phyloP scores from a whole-genome alignment of 1,140 invertebrate genomes.

The Octopus bimaculoides region DNA sequence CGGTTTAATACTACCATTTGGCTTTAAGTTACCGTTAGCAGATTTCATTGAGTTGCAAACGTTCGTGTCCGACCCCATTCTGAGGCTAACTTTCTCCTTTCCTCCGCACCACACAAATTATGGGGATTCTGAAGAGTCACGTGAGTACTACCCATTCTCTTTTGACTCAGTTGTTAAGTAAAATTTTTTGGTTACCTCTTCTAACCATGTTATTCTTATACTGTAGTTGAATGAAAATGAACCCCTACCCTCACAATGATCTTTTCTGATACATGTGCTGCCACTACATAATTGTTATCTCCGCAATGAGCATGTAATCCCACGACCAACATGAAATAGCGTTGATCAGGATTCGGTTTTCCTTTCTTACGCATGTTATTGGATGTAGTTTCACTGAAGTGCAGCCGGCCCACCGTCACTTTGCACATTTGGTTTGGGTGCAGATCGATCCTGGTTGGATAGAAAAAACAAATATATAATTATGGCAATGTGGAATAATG shows the following conservation, averaged over 20 bases:
- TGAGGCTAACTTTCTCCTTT: no score
- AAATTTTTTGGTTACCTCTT: no score
- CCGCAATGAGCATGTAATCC: constrained; percentile 85
- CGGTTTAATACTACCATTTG: no score
- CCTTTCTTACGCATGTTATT: constrained; percentile 99
- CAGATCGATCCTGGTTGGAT: constrained; percentile 69
- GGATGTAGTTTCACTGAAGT: constrained; percentile 97
- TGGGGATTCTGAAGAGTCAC: no score
- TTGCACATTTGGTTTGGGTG: constrained; percentile 59
- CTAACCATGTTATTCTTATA: no score
- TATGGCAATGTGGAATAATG: background rate
- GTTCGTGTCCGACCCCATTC: no score
- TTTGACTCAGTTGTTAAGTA: no score
- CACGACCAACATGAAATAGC: constrained; percentile 90
- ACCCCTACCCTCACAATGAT: constrained; percentile 88
- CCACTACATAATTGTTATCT: constrained; percentile 59
- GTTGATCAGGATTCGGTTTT: constrained; percentile 96
- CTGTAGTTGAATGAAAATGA: background rate
- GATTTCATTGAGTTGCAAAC: no score
- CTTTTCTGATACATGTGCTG: constrained; percentile 87
- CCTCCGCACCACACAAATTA: no score
- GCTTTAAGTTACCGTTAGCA: no score
- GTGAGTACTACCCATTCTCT: no score
- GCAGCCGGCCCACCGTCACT: constrained; percentile 89
- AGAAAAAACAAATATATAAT: background rate